phyloP scores from a whole-genome alignment of 2,113 vertebrate species.

The Gymnorhina tibicen region DNA sequence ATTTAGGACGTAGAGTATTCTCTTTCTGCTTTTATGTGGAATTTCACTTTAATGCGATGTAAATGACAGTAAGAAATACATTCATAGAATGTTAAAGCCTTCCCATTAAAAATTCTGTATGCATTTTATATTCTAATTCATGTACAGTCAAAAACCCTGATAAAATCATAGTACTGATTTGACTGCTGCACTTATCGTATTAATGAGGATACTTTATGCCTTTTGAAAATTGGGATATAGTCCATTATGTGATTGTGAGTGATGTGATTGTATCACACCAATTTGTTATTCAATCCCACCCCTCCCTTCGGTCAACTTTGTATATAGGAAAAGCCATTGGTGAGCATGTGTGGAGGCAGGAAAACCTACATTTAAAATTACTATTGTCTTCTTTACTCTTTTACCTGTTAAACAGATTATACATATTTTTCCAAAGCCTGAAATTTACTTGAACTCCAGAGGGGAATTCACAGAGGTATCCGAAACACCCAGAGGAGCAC shows the following conservation, averaged over 20 bases:
- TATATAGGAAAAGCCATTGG: slow-evolving; percentile 64
- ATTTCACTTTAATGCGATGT: slow-evolving; percentile 80
- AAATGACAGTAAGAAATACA: slow-evolving; percentile 80
- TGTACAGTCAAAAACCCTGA: slow-evolving; percentile 83
- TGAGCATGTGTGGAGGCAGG: neutral
- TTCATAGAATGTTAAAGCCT: slow-evolving; percentile 77
- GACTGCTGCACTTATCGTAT: slow-evolving; percentile 82
- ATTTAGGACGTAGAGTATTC: slow-evolving; percentile 72
- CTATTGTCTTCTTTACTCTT: slow-evolving; percentile 7
- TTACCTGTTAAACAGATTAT: neutral
- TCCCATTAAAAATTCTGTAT: slow-evolving; percentile 82
- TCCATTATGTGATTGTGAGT: slow-evolving; percentile 83
- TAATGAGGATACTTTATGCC: slow-evolving; percentile 86
- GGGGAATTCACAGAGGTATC: neutral
- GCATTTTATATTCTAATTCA: slow-evolving; percentile 85
- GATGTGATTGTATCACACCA: slow-evolving; percentile 80
- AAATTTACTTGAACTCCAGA: neutral
- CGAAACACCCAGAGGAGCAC: neutral
- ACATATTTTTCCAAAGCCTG: neutral
- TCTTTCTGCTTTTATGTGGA: slow-evolving; percentile 77
- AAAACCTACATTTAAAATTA: slow-evolving; percentile 4
- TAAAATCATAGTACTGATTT: slow-evolving; percentile 84
- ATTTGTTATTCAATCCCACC: slow-evolving; percentile 80
- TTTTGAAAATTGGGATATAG: slow-evolving; percentile 83
- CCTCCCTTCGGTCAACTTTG: slow-evolving; percentile 74